phyloP scores from a whole-genome alignment of 92 coral and sea anemone genomes.

The Zoanthus sociatus region DNA sequence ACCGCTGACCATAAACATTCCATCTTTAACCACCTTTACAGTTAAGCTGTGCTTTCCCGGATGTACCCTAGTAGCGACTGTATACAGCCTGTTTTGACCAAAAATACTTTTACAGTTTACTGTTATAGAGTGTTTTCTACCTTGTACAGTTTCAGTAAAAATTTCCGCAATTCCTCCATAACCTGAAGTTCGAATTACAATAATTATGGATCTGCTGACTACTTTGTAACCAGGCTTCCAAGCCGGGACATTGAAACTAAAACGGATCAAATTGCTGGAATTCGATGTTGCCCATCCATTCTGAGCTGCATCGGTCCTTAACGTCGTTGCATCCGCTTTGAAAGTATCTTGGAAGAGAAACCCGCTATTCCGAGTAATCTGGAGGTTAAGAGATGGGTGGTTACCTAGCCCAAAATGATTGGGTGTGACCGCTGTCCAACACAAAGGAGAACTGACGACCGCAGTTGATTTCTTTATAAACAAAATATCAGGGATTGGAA shows the following conservation, averaged over 20 bases:
- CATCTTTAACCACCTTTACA: slow-evolving; percentile 54
- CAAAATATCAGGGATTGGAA: slow-evolving; percentile 29
- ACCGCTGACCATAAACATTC: slow-evolving; percentile 65
- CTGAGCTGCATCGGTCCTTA: slow-evolving; percentile 52
- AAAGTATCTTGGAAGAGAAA: slow-evolving; percentile 4
- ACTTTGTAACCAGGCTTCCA: slow-evolving; percentile 1
- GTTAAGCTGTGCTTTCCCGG: slow-evolving; percentile 64
- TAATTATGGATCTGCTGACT: slow-evolving; percentile 52
- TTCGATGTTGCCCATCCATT: slow-evolving; percentile 69
- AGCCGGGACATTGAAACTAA: slow-evolving; percentile 46
- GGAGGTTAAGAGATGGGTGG: slow-evolving; percentile 40
- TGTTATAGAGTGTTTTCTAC: slow-evolving; percentile 26
- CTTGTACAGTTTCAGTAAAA: slow-evolving; percentile 59
- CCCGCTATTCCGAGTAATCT: neutral
- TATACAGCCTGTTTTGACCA: slow-evolving; percentile 56
- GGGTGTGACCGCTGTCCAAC: slow-evolving; percentile 83
- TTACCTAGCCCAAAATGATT: slow-evolving; percentile 31
- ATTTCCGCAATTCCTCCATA: slow-evolving; percentile 56
- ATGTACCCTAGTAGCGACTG: slow-evolving; percentile 50
- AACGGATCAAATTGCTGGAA: slow-evolving; percentile 26
- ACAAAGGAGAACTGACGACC: slow-evolving; percentile 49
- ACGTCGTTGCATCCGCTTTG: neutral
- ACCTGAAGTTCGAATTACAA: slow-evolving; percentile 50
- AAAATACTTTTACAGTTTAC: slow-evolving; percentile 20
- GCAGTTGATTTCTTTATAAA: slow-evolving; percentile 21